Base-by-base conservation (phyloP, 2,113 vertebrate species). In the Struthidea cinerea region DNA sequence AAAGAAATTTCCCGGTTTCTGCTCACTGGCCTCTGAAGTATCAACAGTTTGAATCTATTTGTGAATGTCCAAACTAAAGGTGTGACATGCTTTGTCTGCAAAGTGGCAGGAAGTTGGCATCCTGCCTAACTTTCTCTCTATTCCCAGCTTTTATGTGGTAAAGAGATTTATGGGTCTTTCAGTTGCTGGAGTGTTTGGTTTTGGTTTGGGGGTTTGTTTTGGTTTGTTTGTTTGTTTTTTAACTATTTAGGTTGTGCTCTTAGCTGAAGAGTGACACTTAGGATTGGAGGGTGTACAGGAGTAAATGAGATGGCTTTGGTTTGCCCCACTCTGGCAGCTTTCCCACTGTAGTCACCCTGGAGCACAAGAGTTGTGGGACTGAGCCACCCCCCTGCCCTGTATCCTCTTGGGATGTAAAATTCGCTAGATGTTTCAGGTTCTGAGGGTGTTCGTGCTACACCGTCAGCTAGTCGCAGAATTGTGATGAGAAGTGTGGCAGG, bases 111-210 rank as follows among this genome's bases (percentile, higher is more conserved):
- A 85, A 82, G 77, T 94, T 98, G 98, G 98, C 98, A 28, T 87
- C 53, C 52, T 89, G 98, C 98, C 98, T 83, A 96, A 83, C 16
- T 61, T 95, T 97, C 97, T 96, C 90, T 92, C 39, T 87, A 97
- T 98, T 98, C 98, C 91, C 98, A 98, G 78, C 98, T 99, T 99
- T 99, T 92, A 98, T 98, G 98, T 98, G 98, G 98, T 96, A 65
- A 96, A 97, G 97, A 97, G 98, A 98, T 98, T 97, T 67, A 80
- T 35, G 30, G 7, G 95, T 46, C 95, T 97, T 96, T 90, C 89
- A 95, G 83, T 53, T 92, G 67, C 65, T 56, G 77, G 13, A 28
- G 37, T 49, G 5, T 30, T 81, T 73, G 27, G 16, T 42, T 65
- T 50, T 84, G 13, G 22, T 82, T 69, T 33, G 22, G 41, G 56